A percentile compares a stretch with the other conserved stretches of the same genome.
phyloP scores from a whole-genome alignment of 2,888 invertebrate genomes.

The Drosophila maculinotata region DNA sequence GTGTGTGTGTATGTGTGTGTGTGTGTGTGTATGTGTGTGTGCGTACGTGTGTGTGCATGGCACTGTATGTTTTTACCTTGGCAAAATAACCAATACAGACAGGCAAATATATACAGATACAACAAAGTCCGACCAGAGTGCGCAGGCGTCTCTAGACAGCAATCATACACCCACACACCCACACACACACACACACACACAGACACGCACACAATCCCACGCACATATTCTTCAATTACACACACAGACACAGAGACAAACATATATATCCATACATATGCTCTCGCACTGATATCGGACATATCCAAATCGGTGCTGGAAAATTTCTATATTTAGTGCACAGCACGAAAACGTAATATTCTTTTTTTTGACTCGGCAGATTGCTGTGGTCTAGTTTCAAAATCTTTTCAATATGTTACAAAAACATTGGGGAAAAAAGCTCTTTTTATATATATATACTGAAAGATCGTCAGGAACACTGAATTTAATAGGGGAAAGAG shows the following conservation, averaged over 20 bases:
- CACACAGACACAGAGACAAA: too few species aligned
- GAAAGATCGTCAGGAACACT: neutral
- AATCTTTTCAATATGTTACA: constrained; percentile 9
- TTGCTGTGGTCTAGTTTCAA: constrained; percentile 45
- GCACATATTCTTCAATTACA: constrained; percentile 2
- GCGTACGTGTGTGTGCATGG: constrained; percentile 21
- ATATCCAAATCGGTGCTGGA: constrained; percentile 56
- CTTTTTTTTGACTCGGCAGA: constrained; percentile 9
- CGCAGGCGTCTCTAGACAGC: constrained; percentile 39
- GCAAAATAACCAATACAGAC: constrained; percentile 57
- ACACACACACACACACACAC: constrained; percentile 13
- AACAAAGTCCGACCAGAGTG: constrained; percentile 17
- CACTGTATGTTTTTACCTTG: constrained; percentile 61
- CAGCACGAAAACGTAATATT: constrained; percentile 27
- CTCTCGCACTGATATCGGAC: constrained; percentile 26
- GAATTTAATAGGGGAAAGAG: neutral
- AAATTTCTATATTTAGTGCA: constrained; percentile 49
- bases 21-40: constrained; percentile 31
- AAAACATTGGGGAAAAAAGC: constrained; percentile 1
- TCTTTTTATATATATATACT: too few species aligned
- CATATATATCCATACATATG: neutral
- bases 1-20: constrained; percentile 21
- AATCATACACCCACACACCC: constrained; percentile 14
- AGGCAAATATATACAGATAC: constrained; percentile 6
- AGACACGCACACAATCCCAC: constrained; percentile 8